Conservation (phyloP, 23 tunicate species). For the Halocynthia roretzi region DNA sequence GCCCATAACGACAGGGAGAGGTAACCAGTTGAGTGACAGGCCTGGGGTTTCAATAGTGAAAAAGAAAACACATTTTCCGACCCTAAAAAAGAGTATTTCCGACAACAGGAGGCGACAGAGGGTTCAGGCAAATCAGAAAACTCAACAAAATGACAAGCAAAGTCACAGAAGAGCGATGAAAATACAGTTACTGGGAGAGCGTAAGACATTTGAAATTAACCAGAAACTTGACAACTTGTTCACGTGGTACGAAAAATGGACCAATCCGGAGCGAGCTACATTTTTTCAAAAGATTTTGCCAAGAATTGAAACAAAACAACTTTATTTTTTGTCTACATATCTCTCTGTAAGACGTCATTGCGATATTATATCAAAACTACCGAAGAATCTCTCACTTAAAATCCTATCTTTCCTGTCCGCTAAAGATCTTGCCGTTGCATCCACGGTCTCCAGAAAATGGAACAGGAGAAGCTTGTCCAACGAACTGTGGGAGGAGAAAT, state of each 20-base stretch:
- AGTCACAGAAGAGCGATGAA: no score
- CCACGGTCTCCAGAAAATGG: slow-evolving; percentile 76
- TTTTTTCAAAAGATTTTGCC: slow-evolving; percentile 59
- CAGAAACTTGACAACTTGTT: slow-evolving; percentile 64
- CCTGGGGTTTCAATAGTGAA: neutral
- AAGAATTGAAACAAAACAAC: slow-evolving; percentile 63
- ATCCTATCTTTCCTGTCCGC: slow-evolving; percentile 64
- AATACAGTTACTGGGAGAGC: slow-evolving; percentile 6
- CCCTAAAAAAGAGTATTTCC: no score
- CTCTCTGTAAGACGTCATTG: slow-evolving; percentile 56
- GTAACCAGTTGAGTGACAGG: neutral
- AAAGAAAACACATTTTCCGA: no score
- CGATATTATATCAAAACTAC: slow-evolving; percentile 55
- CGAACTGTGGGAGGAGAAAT: slow-evolving; percentile 53
- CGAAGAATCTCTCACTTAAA: slow-evolving; percentile 31
- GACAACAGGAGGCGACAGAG: no score
- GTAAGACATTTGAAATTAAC: slow-evolving; percentile 24
- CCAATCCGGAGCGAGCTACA: slow-evolving; percentile 61
- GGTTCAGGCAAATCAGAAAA: no score
- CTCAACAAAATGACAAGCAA: no score
- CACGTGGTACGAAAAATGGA: slow-evolving; percentile 84
- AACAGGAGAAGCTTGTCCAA: slow-evolving; percentile 37
- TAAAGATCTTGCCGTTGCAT: slow-evolving; percentile 39
- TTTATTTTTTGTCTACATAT: slow-evolving; percentile 56
- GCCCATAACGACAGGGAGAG: slow-evolving; percentile 15